phyloP scores from a whole-genome alignment of 2,797 vertebrate genomes.

The Aldrovandia affinis region DNA sequence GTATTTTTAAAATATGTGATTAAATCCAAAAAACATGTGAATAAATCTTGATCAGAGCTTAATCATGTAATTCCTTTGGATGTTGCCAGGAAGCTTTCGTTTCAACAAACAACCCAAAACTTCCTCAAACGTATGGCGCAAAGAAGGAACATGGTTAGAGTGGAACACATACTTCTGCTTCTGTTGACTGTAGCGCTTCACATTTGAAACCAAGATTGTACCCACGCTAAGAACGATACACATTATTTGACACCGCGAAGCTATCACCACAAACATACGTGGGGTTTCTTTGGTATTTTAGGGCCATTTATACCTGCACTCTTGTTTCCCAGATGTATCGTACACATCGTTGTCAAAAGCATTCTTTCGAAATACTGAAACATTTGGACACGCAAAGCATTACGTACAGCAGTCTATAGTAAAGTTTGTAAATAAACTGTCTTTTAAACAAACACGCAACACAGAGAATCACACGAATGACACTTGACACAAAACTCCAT shows the following conservation, averaged over 20 bases:
- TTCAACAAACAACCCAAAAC: neutral
- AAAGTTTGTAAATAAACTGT: neutral
- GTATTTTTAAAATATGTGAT: neutral
- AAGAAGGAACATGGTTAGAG: neutral
- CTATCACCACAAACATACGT: too few relatives aligned
- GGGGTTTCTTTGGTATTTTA: neutral
- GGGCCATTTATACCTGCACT: neutral
- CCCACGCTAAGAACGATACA: neutral
- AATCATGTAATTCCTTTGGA: neutral
- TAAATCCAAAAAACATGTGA: neutral
- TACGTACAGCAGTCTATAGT: neutral
- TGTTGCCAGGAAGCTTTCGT: neutral
- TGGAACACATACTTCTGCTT: neutral
- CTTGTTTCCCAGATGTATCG: neutral
- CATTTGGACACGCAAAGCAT: neutral
- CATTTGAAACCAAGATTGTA: neutral
- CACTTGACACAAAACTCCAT: neutral
- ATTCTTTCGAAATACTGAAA: neutral
- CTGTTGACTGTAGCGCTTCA: neutral
- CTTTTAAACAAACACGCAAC: neutral
- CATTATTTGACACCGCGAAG: neutral
- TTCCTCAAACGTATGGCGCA: conserved; percentile 14
- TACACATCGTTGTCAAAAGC: neutral
- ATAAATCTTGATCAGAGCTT: neutral
- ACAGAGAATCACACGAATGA: neutral